These are phyloP conservation scores for Colossoma macropomum DNA, from an alignment of 2,113 vertebrate genomes.

Conservation along the genomic window DNA sequence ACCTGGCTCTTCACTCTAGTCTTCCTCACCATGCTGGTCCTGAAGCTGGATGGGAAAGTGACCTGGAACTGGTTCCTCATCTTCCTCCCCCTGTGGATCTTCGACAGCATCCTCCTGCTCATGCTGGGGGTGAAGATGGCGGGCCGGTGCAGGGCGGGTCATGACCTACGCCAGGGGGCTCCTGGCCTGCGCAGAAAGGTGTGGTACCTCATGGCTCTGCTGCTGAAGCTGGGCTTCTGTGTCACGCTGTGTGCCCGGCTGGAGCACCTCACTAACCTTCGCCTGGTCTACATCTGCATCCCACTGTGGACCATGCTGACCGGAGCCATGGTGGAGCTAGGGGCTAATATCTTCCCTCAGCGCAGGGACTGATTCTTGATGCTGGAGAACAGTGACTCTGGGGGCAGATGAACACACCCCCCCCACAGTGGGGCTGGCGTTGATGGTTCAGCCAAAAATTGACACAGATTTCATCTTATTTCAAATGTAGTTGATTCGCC, in stretches of 20 bases:
- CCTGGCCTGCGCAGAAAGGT: conserved; percentile 87
- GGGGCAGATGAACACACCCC: neutral
- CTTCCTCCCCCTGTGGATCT: conserved; percentile 95
- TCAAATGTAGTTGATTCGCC: too few relatives aligned
- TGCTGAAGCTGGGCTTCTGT: conserved; percentile 92
- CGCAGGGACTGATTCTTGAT: neutral
- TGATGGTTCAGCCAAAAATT: too few relatives aligned
- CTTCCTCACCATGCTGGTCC: conserved; percentile 93
- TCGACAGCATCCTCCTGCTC: conserved; percentile 91
- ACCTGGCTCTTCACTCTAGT: conserved; percentile 94
- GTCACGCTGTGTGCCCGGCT: conserved; percentile 89
- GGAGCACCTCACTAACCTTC: conserved; percentile 83
- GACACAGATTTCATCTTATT: too few relatives aligned
- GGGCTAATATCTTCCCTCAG: conserved; percentile 86
- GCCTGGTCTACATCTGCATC: conserved; percentile 88
- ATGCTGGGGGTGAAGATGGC: conserved; percentile 94
- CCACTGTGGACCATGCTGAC: conserved; percentile 89
- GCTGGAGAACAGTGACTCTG: neutral
- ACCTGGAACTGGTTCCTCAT: conserved; percentile 97
- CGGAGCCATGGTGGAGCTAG: conserved; percentile 89
- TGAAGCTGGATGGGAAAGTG: conserved; percentile 94
- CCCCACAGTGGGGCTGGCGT: too few relatives aligned
- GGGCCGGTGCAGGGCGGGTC: conserved; percentile 89
- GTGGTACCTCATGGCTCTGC: conserved; percentile 92
- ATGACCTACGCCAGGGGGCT: conserved; percentile 88